phyloP scores from a whole-genome alignment of 2,888 invertebrate genomes.

The Tiphia femorata region DNA sequence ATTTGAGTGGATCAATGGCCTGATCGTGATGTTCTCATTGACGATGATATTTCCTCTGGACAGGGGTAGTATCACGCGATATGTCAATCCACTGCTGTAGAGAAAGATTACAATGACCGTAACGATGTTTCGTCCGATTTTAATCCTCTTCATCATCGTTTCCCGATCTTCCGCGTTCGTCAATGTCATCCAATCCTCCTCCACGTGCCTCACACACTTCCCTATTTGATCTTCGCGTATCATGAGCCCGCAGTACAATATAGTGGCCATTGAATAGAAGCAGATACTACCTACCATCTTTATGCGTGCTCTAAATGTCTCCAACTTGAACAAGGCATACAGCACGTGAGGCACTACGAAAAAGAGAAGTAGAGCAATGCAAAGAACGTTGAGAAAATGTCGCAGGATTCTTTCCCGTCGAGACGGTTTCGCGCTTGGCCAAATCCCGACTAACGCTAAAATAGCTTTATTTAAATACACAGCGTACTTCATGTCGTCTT shows the following conservation, averaged over 20 bases:
- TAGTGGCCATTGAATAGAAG: constrained; percentile 41
- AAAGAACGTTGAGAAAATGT: background rate
- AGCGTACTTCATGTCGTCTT: constrained; percentile 5
- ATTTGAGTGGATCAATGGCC: constrained; percentile 15
- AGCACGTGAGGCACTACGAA: background rate
- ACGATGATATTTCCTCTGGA: constrained; percentile 8
- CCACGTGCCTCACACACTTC: constrained; percentile 37
- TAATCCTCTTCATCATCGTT: constrained; percentile 42
- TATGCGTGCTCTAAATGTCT: background rate
- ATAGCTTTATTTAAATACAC: constrained; percentile 5
- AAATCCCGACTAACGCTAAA: constrained; percentile 8
- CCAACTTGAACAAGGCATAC: background rate
- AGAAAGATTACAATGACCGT: constrained; percentile 8
- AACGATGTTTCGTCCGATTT: constrained; percentile 25
- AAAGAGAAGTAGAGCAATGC: background rate
- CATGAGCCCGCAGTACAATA: constrained; percentile 42
- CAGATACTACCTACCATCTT: constrained; percentile 34
- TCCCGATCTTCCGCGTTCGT: constrained; percentile 10
- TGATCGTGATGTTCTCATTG: constrained; percentile 12
- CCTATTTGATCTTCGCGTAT: constrained; percentile 27
- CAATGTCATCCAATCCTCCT: constrained; percentile 37
- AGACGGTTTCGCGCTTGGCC: constrained; percentile 3
- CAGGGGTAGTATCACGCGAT: constrained; percentile 18
- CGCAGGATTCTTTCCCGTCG: background rate
- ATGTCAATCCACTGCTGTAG: constrained; percentile 25